Evolutionary conservation across 2,888 invertebrate genomes (phyloP), one percentile per base, ranked within the genome.

Genomic region (Tetheella fluctuosa): DNA sequence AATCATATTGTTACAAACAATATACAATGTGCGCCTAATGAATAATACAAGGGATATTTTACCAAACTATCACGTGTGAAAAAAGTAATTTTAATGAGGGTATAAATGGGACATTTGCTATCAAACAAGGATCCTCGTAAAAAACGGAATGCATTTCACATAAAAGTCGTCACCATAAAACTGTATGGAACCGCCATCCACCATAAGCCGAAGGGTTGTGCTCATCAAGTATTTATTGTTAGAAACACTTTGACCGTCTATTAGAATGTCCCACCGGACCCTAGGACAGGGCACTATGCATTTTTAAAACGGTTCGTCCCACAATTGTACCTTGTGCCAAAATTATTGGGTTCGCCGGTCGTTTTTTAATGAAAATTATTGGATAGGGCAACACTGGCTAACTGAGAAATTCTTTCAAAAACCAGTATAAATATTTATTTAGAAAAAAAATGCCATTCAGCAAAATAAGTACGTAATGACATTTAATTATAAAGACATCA

Each of bases 151-250:
- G 42, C n/a, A 17, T n/a, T 67, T 67, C 64, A 56, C 62, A 71
- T 79, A 77, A 80, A 80, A 76, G 72, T 74, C 67, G 73, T 73
- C 67, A 70, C 68, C 48, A 48, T 48, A 48, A 48, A 48, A 48
- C 17, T 10, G 48, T 48, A 68, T 70, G 60, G 63, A 65, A 70
- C 71, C 68, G 71, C 69, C 34, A 20, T 64, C 64, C 68, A 68
- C 79, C 67, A 59, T 48, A 48, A 84, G 73, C 81, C 77, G 84
- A 85, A 88, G 90, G 90, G 89, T 89, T 86, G 80, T 79, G 69
- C 74, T 80, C 80, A 86, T 92, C 86, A 90, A 82, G 75, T 80
- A 92, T 92, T 90, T 89, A 92, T 89, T 83, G 82, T 80, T 73
- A 70, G 80, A 84, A 88, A 87, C 88, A 87, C 88, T 89, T 85